These are phyloP conservation scores for Cairina moschata DNA, from an alignment of 2,113 vertebrate species.

Conservation along the genomic window DNA sequence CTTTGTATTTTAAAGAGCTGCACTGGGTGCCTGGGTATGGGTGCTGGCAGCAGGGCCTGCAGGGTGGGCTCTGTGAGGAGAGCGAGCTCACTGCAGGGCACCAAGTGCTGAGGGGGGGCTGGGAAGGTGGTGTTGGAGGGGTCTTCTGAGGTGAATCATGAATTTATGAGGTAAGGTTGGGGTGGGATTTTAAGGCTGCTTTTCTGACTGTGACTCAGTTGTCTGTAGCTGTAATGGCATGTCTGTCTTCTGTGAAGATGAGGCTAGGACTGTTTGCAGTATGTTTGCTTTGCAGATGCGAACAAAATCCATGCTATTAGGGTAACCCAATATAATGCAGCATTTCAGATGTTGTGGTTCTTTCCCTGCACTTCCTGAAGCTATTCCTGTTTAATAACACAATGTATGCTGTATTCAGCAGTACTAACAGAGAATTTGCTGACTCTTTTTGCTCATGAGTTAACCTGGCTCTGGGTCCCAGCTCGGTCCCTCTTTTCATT, in stretches of 20 bases:
- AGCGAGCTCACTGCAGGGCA: too few species aligned
- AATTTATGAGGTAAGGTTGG: not conserved
- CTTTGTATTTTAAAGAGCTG: not conserved
- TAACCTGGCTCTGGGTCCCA: not conserved
- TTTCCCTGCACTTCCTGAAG: not conserved
- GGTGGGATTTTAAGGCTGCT: not conserved
- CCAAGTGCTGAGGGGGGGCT: too few species aligned
- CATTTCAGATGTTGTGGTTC: not conserved
- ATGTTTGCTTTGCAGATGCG: rapidly evolving
- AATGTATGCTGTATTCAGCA: rapidly evolving
- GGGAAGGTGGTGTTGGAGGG: too few species aligned
- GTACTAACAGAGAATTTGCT: rapidly evolving
- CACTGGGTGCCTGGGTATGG: not conserved
- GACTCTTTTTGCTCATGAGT: not conserved
- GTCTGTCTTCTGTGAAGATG: rapidly evolving
- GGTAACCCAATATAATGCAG: not conserved
- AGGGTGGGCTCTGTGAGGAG: rapidly evolving
- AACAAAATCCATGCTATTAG: rapidly evolving
- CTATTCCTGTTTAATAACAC: not conserved
- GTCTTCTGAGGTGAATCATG: not conserved
- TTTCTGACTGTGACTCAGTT: not conserved
- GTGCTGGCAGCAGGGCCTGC: not conserved
- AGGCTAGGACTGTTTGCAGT: rapidly evolving
- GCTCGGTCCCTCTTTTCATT: not conserved
- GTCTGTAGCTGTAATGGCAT: too few species aligned